Evolutionary conservation across 2,888 invertebrate genomes (phyloP), one percentile per base, ranked within the genome.

Genomic region (Melanostoma scalare): DNA sequence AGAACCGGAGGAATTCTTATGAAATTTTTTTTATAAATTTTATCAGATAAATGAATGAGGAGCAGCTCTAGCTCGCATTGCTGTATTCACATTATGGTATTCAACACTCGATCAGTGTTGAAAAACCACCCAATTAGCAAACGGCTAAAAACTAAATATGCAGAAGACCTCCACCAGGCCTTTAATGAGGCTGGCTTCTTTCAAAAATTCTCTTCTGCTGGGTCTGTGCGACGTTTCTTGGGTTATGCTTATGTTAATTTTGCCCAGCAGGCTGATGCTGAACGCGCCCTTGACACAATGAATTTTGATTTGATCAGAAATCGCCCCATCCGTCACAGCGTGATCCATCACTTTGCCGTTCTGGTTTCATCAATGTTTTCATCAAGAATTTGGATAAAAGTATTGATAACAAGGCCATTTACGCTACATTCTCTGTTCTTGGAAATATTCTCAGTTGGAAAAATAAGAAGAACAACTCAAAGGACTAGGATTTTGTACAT

Each of bases 181-280:
- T 98, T 99, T 87, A 99, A 98, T 87, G 99, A 99, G 93, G 98
- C 99, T 90, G 96, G 97, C 96, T 95, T 99, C 91, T 99, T 99
- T 92, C 99, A 99, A 92, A 99, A 99, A 93, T 99, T 99, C 93
- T 99, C 98, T 87, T 95, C 97, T 89, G 98, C 99, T 91, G 99
- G 99, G n/a, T n/a, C n/a, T n/a, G n/a, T n/a, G n/a, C 95, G 99
- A 89, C 95, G 98, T 89, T 99, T 99, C 81, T 94, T 99, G 88
- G 99, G 99, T 87, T 99, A 99, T 93, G 99, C 99, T 89, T 99
- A 99, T 92, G 99, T 99, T 88, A 99, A 99, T 93, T 99, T 99
- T 92, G 99, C 99, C 92, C 98, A 99, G 92, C 98, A 99, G 88
- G 97, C 97, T 88, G 99, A 99, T 94, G 99, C 99, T 99, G 93